Conservation (phyloP, 1,140 invertebrate species). For the Galleria mellonella region DNA sequence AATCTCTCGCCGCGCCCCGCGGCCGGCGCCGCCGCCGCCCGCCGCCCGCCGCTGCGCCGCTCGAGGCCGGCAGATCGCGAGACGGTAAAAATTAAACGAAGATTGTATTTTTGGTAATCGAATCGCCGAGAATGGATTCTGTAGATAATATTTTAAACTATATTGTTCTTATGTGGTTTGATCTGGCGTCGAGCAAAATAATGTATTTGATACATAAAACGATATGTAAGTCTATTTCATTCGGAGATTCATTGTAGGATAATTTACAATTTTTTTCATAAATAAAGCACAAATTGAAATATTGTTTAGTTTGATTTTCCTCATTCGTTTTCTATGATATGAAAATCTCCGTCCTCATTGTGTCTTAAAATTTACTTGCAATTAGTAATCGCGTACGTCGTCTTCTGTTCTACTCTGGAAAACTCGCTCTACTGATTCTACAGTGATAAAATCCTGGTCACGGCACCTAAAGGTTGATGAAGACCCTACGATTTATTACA, state of each 20-base stretch:
- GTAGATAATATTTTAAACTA: slow-evolving; percentile 74
- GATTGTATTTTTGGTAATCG: slow-evolving; percentile 69
- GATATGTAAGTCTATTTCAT: slow-evolving; percentile 75
- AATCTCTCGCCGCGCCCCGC: slow-evolving; percentile 21
- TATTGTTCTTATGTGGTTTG: slow-evolving; percentile 73
- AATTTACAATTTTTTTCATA: slow-evolving; percentile 77
- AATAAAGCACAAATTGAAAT: slow-evolving; percentile 76
- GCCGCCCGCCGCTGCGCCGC: slow-evolving; percentile 11
- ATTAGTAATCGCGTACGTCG: too few species aligned
- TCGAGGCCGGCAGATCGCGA: slow-evolving; percentile 13
- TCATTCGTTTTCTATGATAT: background rate
- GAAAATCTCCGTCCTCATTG: too few species aligned
- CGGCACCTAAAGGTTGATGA: too few species aligned
- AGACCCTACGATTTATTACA: too few species aligned
- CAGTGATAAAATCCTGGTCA: too few species aligned
- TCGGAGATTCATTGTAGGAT: slow-evolving; percentile 76
- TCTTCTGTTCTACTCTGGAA: too few species aligned
- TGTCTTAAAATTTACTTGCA: too few species aligned
- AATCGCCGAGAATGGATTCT: slow-evolving; percentile 69
- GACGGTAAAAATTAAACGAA: slow-evolving; percentile 26
- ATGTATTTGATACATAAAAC: slow-evolving; percentile 74
- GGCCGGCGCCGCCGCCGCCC: slow-evolving; percentile 10
- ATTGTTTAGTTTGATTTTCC: slow-evolving; percentile 49
- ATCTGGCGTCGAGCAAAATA: slow-evolving; percentile 68
- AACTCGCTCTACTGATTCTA: too few species aligned